Base-by-base conservation (phyloP, 2,113 vertebrate genomes). In the Salvator merianae region DNA sequence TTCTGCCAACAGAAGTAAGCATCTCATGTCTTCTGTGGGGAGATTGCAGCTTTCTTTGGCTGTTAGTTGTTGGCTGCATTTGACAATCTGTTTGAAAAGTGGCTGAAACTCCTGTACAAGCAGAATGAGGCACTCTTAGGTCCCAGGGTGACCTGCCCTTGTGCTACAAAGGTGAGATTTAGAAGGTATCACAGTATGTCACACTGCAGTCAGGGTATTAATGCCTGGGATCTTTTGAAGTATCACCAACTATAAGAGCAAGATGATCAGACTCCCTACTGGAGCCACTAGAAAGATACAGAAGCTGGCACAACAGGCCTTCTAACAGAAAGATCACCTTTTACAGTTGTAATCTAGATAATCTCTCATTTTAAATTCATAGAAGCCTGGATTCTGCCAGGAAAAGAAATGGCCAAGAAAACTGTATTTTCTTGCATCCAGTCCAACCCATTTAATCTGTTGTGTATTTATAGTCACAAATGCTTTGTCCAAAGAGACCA, bases 221-320 rank as follows among this genome's bases (percentile, higher is more conserved):
- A 0, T 59, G 79, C 53, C 0, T 16, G 16, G 84, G 40, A 8
- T 43, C 18, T 59, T 4, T 1, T 28, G n/a, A 76, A 8, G 43
- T 30, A 79, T 73, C 34, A 26, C 0, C 18, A n/a, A 9, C n/a
- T 0, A 55, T 2, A 14, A 0, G 0, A 0, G 2, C 16, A 1
- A 50, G 20, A 1, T 62, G 4, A 0, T 18, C 18, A 9, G 43
- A 9, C 22, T 65, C 75, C 76, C 68, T 10, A 14, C 50, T 0
- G 0, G 12, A n/a, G 47, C 53, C 40, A 38, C 5, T 0, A 9
- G 13, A 75, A 84, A 78, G 68, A 28, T 28, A 24, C 0, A 0
- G 34, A 2, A 18, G 47, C 10, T 1, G 0, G 1, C 6, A 1
- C 0, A 65, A n/a, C 65, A 0, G 0, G 0, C 30, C 26, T 8